phyloP scores from a whole-genome alignment of 2,113 vertebrate species.

The Egretta garzetta region DNA sequence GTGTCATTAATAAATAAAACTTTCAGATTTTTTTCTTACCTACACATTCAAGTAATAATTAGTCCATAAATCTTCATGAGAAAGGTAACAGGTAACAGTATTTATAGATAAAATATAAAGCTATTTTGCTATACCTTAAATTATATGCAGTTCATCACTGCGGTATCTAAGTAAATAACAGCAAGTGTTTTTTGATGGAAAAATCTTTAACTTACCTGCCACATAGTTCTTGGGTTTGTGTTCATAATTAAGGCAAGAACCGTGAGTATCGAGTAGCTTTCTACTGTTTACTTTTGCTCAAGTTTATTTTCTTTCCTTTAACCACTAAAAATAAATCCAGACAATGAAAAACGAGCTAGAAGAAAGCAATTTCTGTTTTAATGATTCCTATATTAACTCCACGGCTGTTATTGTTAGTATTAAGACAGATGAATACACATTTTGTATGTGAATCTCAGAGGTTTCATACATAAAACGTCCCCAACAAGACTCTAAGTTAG shows the following conservation, averaged over 20 bases:
- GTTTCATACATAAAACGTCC: not conserved
- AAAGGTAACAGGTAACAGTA: not conserved
- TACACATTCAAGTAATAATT: not conserved
- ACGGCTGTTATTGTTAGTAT: not conserved
- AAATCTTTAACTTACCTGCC: not conserved
- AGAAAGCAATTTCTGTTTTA: not conserved
- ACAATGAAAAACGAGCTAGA: not conserved
- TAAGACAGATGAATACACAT: not conserved
- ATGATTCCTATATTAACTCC: not conserved
- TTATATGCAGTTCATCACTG: not conserved
- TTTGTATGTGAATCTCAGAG: not conserved
- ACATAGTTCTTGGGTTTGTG: not conserved
- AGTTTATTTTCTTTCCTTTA: not conserved
- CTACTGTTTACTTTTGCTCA: not conserved
- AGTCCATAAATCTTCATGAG: not conserved
- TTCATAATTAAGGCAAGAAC: not conserved
- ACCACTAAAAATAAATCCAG: not conserved
- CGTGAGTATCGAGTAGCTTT: not conserved
- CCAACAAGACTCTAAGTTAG: not conserved
- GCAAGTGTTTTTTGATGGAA: rapidly evolving
- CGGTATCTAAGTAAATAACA: not conserved
- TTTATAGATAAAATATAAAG: not conserved
- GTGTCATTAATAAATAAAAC: not conserved
- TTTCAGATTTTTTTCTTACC: not conserved
- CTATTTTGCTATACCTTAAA: not conserved